Percentiles rank a stretch among this genome's conserved stretches.
These are phyloP conservation scores for Genyomyrus donnyi DNA, from an alignment of 2,113 vertebrate species.

Conservation along the genomic window DNA sequence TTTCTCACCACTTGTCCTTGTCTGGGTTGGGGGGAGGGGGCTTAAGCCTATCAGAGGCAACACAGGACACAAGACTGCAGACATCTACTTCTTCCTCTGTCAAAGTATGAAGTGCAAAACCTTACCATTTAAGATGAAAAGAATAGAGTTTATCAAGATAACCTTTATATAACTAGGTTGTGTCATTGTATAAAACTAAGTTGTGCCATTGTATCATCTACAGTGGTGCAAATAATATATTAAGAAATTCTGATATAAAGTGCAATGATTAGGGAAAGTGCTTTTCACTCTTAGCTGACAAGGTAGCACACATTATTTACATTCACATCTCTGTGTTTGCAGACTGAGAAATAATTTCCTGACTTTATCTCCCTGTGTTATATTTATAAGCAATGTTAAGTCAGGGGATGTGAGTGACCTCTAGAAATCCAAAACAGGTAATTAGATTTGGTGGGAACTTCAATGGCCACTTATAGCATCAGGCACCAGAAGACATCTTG, in stretches of 20 bases:
- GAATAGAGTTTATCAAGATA: neutral
- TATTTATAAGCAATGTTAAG: constrained; percentile 42
- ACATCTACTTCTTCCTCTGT: neutral
- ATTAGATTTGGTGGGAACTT: constrained; percentile 14
- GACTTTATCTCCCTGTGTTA: constrained; percentile 39
- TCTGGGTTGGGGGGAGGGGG: neutral
- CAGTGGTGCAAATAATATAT: neutral
- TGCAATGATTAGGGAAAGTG: constrained; percentile 17
- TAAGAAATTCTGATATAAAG: constrained; percentile 23
- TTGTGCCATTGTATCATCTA: neutral
- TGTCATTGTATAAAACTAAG: neutral
- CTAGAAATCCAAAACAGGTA: constrained; percentile 10
- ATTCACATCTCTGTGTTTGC: constrained; percentile 40
- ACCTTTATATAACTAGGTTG: neutral
- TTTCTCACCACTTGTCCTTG: neutral
- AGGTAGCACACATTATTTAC: constrained; percentile 44
- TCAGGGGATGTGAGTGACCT: constrained; percentile 34
- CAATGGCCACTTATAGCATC: constrained; percentile 11
- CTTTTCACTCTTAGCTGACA: constrained; percentile 45
- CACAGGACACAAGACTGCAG: neutral
- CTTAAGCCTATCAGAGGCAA: neutral
- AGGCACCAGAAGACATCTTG: neutral
- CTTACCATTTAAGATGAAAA: neutral
- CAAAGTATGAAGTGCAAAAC: neutral
- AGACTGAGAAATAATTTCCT: constrained; percentile 36